Percentiles rank a stretch among this genome's conserved stretches.
Evolutionary conservation across 2,888 invertebrate species (phyloP).

Genomic region (Chymomyza fuscimana): DNA sequence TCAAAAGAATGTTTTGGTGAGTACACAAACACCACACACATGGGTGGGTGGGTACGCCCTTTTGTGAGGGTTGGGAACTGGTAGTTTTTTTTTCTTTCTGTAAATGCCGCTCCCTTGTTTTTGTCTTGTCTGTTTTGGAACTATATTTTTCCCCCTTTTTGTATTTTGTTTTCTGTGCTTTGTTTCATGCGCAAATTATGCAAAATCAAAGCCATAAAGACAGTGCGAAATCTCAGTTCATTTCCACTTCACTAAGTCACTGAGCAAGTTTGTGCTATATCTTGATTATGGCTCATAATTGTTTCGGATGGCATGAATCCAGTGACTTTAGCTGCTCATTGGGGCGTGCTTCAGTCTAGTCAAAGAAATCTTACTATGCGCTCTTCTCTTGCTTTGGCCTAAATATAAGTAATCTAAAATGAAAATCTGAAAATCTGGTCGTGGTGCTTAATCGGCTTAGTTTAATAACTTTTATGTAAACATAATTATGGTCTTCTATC

Average conservation of each 20-base stretch:
- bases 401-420: background rate
- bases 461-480: too few species aligned
- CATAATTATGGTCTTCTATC: too few species aligned
- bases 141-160: conserved; percentile 28
- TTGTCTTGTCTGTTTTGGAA: conserved; percentile 13
- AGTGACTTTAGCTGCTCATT: conserved; percentile 5
- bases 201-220: conserved; percentile 20
- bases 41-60: background rate
- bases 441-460: background rate
- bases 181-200: conserved; percentile 46
- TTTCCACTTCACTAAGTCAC: conserved; percentile 39
- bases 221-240: conserved; percentile 30
- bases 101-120: conserved; percentile 35
- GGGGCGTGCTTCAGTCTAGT: background rate
- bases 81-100: background rate
- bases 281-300: conserved; percentile 50
- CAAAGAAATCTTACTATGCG: too few species aligned
- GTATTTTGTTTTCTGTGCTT: conserved; percentile 10
- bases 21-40: conserved; percentile 73
- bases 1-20: conserved; percentile 91
- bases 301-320: conserved; percentile 34
- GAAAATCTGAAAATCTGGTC: background rate
- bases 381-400: background rate
- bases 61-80: background rate
- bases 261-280: conserved; percentile 44